A percentile compares a stretch with the other conserved stretches of the same genome.
These are phyloP conservation scores for Syndactyla subalaris DNA, from an alignment of 2,797 vertebrate species.

Conservation along the genomic window DNA sequence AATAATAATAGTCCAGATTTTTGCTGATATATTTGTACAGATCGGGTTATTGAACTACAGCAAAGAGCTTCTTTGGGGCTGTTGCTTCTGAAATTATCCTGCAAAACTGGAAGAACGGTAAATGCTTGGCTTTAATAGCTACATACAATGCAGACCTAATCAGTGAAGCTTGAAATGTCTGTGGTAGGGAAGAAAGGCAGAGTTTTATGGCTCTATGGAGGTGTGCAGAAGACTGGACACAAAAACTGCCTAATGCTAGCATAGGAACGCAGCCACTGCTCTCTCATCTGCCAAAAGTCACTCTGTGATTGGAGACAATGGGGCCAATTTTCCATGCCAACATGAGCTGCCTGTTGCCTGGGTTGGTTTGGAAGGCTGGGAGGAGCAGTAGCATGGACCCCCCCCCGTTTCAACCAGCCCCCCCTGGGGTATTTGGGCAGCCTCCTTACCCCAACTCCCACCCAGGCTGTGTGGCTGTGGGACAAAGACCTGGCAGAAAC, in stretches of 20 bases:
- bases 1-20: slow-evolving; percentile 24
- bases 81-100: slow-evolving; percentile 56
- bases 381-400: accelerated
- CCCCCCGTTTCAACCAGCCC: not conserved
- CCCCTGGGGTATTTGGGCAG: not conserved
- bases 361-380: not conserved
- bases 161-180: slow-evolving; percentile 58
- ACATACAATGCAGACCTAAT: slow-evolving; percentile 53
- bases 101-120: slow-evolving; percentile 64
- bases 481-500: slow-evolving; percentile 42
- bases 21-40: slow-evolving; percentile 55
- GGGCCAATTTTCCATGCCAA: not conserved
- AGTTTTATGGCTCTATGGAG: slow-evolving; percentile 1
- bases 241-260: not conserved
- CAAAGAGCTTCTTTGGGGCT: slow-evolving; percentile 6
- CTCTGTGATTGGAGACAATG: not conserved
- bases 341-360: not conserved
- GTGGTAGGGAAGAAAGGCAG: slow-evolving; percentile 25
- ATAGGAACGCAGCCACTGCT: not conserved
- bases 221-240: not conserved
- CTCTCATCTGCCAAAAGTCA: not conserved
- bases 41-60: slow-evolving; percentile 55
- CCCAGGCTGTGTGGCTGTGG: not conserved
- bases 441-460: not conserved
- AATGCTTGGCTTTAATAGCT: slow-evolving; percentile 56